Conservation (phyloP, 1,140 invertebrate genomes). For the Musca vetustissima region DNA sequence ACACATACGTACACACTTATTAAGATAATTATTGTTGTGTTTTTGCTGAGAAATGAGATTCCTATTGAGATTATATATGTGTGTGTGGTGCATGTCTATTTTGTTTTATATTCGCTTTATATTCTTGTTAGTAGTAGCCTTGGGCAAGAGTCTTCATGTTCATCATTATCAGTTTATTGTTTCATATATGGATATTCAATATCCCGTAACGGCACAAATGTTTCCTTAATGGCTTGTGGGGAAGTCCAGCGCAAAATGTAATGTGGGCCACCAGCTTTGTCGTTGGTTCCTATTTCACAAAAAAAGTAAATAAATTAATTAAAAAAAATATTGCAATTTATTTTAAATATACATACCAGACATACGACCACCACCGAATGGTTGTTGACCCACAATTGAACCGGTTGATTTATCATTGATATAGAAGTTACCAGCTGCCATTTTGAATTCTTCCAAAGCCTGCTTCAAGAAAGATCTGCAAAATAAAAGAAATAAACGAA, state of each 20-base stretch:
- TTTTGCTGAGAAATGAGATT: no score
- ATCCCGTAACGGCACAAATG: slow-evolving; percentile 80
- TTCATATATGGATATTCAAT: slow-evolving; percentile 93
- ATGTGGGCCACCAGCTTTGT: slow-evolving; percentile 98
- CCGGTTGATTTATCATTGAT: slow-evolving; percentile 99
- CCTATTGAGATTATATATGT: no score
- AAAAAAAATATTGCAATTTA: not conserved
- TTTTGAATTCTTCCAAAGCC: slow-evolving; percentile 79
- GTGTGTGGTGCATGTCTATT: no score
- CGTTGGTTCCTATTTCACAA: slow-evolving; percentile 93
- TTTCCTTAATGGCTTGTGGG: slow-evolving; percentile 94
- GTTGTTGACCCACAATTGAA: slow-evolving; percentile 97
- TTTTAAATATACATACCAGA: slow-evolving; percentile 61
- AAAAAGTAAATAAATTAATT: not conserved
- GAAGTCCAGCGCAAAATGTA: slow-evolving; percentile 92
- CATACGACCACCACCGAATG: slow-evolving; percentile 93
- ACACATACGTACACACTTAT: no score
- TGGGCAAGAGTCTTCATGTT: no score
- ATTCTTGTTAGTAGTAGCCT: no score
- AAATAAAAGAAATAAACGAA: not conserved
- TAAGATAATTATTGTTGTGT: no score
- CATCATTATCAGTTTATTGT: slow-evolving; percentile 1
- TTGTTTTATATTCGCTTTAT: no score
- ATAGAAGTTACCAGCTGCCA: slow-evolving; percentile 95
- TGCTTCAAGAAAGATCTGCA: slow-evolving; percentile 65